phyloP scores from a whole-genome alignment of 2,797 vertebrate genomes.

The Synaphobranchus kaupii region DNA sequence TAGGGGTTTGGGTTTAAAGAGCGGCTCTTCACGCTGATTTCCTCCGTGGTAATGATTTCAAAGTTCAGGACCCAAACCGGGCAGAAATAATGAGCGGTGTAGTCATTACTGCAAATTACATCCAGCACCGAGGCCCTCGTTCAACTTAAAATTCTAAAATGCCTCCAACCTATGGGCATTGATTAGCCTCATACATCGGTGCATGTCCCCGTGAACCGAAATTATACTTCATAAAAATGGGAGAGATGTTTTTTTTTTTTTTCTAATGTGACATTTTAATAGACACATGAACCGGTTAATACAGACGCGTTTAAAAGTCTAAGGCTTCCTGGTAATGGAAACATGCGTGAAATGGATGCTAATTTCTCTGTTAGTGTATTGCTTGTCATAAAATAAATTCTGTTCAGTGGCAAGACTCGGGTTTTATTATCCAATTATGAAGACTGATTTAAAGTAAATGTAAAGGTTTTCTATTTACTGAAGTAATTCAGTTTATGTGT shows the following conservation, averaged over 20 bases:
- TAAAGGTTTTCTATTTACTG: neutral
- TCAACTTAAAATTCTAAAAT: conserved; percentile 26
- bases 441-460: neutral
- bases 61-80: conserved; percentile 37
- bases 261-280: conserved; percentile 7
- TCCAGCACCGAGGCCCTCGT: neutral
- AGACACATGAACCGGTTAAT: conserved; percentile 10
- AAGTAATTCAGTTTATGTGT: neutral
- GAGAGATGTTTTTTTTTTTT: neutral
- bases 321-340: neutral
- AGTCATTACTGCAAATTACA: conserved; percentile 44
- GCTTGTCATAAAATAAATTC: neutral
- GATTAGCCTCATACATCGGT: conserved; percentile 19
- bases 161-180: conserved; percentile 18
- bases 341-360: neutral
- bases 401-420: neutral
- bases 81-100: conserved; percentile 59
- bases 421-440: neutral
- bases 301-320: neutral
- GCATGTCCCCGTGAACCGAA: conserved; percentile 25
- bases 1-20: conserved; percentile 48
- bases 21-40: conserved; percentile 50
- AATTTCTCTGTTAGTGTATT: neutral
- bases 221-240: conserved; percentile 26
- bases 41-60: conserved; percentile 57